Base-by-base conservation (phyloP, 2,888 invertebrate genomes). In the Ormyrus pomaceus region DNA sequence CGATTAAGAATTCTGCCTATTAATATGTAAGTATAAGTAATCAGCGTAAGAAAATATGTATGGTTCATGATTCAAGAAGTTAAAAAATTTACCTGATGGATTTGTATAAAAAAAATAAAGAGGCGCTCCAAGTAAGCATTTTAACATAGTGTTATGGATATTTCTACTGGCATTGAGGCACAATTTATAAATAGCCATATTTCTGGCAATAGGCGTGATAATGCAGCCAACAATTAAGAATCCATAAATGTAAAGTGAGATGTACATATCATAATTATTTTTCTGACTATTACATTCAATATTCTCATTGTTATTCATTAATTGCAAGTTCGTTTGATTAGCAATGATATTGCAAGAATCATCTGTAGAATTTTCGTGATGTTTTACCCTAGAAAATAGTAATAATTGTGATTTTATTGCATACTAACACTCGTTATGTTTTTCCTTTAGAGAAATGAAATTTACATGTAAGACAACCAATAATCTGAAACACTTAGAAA, bases 91-190 rank as follows among this genome's bases (percentile, higher is more conserved):
- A 83, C 83, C 82, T 46, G 83, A 56, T n/a, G 83, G 82, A 79
- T 84, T 84, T 4, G 53, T 69, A 88, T 96, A 95, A 89, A 97
- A 97, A 91, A 97, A 97, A 45, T 93, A 91, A 92, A 96, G 95
- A 0, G 95, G 95, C 0, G 96, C 94, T 82, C 94, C 92, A 10
- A 96, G 89, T 53, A 97, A 92, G 84, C 94, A 93, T 48, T 92
- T 91, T 90, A 97, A 96, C 95, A 97, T 96, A 56, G 89, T 91
- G 86, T 94, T 94, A 91, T 97, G 97, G 0, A 96, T 91, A 58
- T 91, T 92, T 82, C 93, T 93, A 0, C 95, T 95, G 48, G 95
- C 94, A 50, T 92, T 92, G 92, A 95, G 94, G 87, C 94, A 94
- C 55, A 94, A 92, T 90, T 93, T 93, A 85, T 94, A 94, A 91